These are phyloP conservation scores for Strigops habroptila DNA, from an alignment of 2,113 vertebrate species.

Conservation along the genomic window DNA sequence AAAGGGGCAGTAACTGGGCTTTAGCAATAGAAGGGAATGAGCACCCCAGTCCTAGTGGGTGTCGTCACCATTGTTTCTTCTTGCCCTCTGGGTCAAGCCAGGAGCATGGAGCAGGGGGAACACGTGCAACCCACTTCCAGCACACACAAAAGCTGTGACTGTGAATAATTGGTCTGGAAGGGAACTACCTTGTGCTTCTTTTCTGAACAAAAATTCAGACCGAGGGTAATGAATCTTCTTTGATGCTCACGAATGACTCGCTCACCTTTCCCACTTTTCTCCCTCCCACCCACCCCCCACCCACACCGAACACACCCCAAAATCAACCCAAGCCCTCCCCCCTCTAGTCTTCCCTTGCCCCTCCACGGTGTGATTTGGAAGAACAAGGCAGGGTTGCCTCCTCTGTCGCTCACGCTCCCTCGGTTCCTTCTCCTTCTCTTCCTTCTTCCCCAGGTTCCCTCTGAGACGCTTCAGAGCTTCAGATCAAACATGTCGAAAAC, in stretches of 20 bases:
- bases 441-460: not conserved
- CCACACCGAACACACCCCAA: not conserved
- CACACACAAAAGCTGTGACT: not conserved
- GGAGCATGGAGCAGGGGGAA: not conserved
- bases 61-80: conserved; percentile 56
- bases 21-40: conserved; percentile 47
- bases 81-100: not conserved
- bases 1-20: not conserved
- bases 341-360: not conserved
- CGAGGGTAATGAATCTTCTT: not conserved
- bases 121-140: not conserved
- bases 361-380: conserved; percentile 19
- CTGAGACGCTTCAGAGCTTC: conserved; percentile 61
- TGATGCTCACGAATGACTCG: not conserved
- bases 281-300: not conserved
- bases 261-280: not conserved
- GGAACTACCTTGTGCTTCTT: conserved; percentile 55
- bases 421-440: conserved; percentile 26
- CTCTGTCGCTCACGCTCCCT: conserved; percentile 12
- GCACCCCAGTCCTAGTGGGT: conserved; percentile 58
- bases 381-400: conserved; percentile 44
- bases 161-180: not conserved
- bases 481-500: conserved; percentile 51
- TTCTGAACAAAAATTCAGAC: conserved; percentile 38
- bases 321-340: not conserved